Base-by-base conservation (phyloP, 2,888 invertebrate species). In the Dromius quadrimaculatus region DNA sequence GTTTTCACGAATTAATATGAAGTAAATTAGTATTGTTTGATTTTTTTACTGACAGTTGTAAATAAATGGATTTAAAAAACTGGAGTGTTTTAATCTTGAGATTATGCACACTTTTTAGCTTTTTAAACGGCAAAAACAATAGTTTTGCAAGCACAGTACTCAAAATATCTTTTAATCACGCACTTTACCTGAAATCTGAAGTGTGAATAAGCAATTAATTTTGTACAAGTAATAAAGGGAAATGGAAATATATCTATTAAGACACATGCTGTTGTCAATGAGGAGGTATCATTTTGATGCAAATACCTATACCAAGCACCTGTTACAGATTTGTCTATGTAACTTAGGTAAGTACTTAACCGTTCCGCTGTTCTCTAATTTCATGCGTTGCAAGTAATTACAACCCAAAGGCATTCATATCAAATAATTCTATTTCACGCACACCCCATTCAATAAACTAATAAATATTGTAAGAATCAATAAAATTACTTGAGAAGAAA, bases 291-390 rank as follows among this genome's bases (percentile, higher is more conserved):
- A 54, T 28, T 54, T 23, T 28, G 28, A 43, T 41, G 41, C 59
- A 43, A 32, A 32, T 38, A n/a, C n/a, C n/a, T n/a, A 5, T 62
- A 15, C 22, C 13, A 34, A 65, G 47, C 65, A 65, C 65, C 65
- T 65, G 65, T 65, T 65, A 65, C 65, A 65, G 47, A 20, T 28
- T 23, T 28, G n/a, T 54, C 17, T 19, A 20, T 65, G 36, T 65
- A 50, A 36, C 50, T 36, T 65, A 36, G 65, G 50, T 50, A 36
- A n/a, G n/a, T n/a, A n/a, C n/a, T n/a, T n/a, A n/a, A n/a, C n/a
- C n/a, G n/a, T n/a, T n/a, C n/a, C n/a, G 47, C 47, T 65, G 47
- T 65, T 45, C 50, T 50, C 65, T 65, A 65, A 50, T 65, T 65
- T 50, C 43, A 45, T 47, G 50, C 65, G 20, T 50, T 65, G 47